A percentile compares a stretch with the other conserved stretches of the same genome.
Conservation (phyloP, 2,888 invertebrate species). For the Drosophila yooni region DNA sequence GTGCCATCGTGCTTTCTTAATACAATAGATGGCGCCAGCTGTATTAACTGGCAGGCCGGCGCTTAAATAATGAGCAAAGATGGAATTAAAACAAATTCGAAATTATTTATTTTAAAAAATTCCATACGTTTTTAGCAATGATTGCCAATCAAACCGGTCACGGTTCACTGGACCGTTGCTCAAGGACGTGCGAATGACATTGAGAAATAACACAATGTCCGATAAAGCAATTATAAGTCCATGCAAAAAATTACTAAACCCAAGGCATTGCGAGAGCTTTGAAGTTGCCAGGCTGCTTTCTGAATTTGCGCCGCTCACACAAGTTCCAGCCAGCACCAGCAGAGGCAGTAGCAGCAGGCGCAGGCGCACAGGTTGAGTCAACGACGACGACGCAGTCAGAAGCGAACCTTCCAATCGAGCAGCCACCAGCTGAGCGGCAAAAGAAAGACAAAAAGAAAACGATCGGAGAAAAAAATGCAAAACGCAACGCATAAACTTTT, state of each 20-base stretch:
- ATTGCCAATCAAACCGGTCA: conserved; percentile 31
- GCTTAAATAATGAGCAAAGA: conserved; percentile 15
- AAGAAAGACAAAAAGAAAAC: conserved; percentile 2
- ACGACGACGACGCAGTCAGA: conserved; percentile 27
- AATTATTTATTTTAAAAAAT: conserved; percentile 4
- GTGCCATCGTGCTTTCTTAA: neutral
- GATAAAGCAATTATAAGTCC: conserved; percentile 14
- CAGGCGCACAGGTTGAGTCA: conserved; percentile 26
- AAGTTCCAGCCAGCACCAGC: neutral
- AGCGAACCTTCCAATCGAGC: conserved; percentile 32
- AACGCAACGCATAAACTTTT: conserved; percentile 1
- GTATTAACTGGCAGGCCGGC: neutral
- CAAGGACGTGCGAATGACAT: conserved; percentile 32
- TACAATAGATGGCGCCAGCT: conserved; percentile 34
- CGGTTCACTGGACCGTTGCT: conserved; percentile 27
- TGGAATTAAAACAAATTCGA: conserved; percentile 5
- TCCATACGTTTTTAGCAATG: conserved; percentile 4
- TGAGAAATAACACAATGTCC: conserved; percentile 9
- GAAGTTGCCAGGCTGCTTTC: conserved; percentile 55
- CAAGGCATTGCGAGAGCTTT: conserved; percentile 14
- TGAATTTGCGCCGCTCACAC: conserved; percentile 6
- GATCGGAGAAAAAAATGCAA: conserved; percentile 19
- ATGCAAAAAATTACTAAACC: conserved; percentile 12
- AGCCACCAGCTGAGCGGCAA: conserved; percentile 17
- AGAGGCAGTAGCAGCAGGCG: conserved; percentile 5